A percentile compares a stretch with the other conserved stretches of the same genome.
phyloP scores from a whole-genome alignment of 2,888 invertebrate species.

The Teleogryllus oceanicus region DNA sequence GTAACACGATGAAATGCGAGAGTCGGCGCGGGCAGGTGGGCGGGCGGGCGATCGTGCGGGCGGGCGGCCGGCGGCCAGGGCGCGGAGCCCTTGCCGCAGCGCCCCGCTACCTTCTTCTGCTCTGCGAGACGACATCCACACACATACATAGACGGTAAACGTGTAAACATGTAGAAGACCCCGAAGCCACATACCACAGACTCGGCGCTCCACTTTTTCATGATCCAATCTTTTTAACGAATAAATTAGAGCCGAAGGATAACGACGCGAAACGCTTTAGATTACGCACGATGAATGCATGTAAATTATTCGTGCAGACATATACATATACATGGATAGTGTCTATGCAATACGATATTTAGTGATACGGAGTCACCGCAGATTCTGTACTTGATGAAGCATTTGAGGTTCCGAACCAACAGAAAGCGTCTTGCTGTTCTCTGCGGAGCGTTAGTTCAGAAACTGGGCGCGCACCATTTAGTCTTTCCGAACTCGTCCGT shows the following conservation, averaged over 20 bases:
- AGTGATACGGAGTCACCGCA: background rate
- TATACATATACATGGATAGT: conserved; percentile 3
- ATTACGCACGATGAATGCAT: background rate
- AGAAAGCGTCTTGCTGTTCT: conserved; percentile 9
- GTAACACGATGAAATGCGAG: no score
- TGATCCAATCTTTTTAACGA: background rate
- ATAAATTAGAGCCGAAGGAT: background rate
- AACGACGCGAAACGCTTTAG: conserved; percentile 18
- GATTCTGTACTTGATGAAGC: conserved; percentile 2
- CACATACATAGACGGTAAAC: conserved; percentile 18
- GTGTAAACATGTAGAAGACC: background rate
- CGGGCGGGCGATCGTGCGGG: no score
- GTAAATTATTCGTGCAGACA: background rate
- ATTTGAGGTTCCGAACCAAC: background rate
- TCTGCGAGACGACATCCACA: background rate
- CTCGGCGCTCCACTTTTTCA: conserved; percentile 7
- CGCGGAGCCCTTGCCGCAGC: background rate
- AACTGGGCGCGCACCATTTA: background rate
- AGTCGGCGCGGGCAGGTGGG: no score
- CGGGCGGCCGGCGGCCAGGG: background rate
- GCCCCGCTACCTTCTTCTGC: background rate
- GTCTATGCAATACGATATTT: background rate
- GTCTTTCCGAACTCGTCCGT: background rate
- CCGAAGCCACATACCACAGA: conserved; percentile 18
- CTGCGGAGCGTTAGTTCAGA: background rate